Percentiles rank a stretch among this genome's conserved stretches.
Conservation (phyloP, 1,140 invertebrate species). For the Drosophila micromelanica region DNA sequence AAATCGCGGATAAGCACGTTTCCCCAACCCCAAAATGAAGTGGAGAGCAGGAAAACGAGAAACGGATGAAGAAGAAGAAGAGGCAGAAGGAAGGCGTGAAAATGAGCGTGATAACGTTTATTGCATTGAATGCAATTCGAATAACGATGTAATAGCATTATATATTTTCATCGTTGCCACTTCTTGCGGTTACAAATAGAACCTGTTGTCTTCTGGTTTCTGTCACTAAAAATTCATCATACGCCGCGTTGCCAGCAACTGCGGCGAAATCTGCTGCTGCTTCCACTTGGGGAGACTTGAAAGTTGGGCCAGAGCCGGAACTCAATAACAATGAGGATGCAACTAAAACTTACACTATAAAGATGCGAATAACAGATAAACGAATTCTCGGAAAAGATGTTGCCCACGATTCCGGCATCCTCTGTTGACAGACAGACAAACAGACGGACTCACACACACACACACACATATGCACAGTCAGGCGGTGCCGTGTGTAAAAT, state of each 20-base stretch:
- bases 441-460: constrained; percentile 5
- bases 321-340: constrained; percentile 3
- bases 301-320: constrained; percentile 5
- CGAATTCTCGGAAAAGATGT: constrained; percentile 11
- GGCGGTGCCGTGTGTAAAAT: constrained; percentile 14
- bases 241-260: not conserved
- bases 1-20: constrained; percentile 26
- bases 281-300: constrained; percentile 8
- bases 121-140: not conserved
- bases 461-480: not conserved
- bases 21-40: not conserved
- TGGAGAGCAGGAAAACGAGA: too few relatives aligned
- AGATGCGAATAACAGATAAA: constrained; percentile 17
- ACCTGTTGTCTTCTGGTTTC: not conserved
- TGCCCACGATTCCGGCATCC: constrained; percentile 1
- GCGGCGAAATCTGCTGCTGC: constrained; percentile 6
- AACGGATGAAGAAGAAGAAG: not conserved
- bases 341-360: not conserved
- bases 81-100: not conserved
- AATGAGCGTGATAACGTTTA: not conserved
- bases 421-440: not conserved
- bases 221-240: constrained; percentile 14
- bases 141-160: not conserved
- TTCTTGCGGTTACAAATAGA: too few relatives aligned
- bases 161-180: not conserved